Evolutionary conservation across 2,888 invertebrate species (phyloP).

Genomic region (Antitype chi): DNA sequence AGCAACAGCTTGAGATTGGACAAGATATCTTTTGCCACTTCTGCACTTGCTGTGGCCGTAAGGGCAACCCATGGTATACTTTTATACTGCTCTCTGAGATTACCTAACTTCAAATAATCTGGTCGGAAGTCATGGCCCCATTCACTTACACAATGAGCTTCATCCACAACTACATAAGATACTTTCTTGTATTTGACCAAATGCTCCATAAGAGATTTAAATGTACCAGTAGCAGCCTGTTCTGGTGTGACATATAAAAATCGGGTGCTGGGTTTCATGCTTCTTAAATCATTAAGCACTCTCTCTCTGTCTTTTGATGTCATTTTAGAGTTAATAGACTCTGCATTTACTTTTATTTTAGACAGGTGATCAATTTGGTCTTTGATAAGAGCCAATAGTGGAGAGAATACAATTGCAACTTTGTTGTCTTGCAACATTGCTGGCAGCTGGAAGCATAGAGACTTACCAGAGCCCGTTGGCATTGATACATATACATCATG

Average conservation of each 20-base stretch:
- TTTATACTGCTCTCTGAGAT: slow-evolving; percentile 89
- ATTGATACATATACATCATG: slow-evolving; percentile 98
- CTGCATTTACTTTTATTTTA: slow-evolving; percentile 94
- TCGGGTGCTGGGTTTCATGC: slow-evolving; percentile 93
- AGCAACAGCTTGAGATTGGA: slow-evolving; percentile 92
- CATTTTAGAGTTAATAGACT: slow-evolving; percentile 98
- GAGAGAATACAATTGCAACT: slow-evolving; percentile 98
- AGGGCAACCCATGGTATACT: slow-evolving; percentile 96
- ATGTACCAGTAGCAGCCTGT: slow-evolving; percentile 95
- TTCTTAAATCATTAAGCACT: slow-evolving; percentile 94
- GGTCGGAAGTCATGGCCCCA: slow-evolving; percentile 99
- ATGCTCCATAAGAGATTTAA: slow-evolving; percentile 92
- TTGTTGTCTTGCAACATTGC: slow-evolving; percentile 95
- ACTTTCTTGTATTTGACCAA: slow-evolving; percentile 94
- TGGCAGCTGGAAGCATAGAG: slow-evolving; percentile 98
- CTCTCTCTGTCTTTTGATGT: slow-evolving; percentile 93
- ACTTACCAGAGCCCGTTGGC: slow-evolving; percentile 99
- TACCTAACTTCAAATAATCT: slow-evolving; percentile 97
- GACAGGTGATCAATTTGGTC: slow-evolving; percentile 98
- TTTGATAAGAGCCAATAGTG: slow-evolving; percentile 98
- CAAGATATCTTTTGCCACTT: slow-evolving; percentile 96
- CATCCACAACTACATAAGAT: slow-evolving; percentile 98
- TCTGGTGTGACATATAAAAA: slow-evolving; percentile 99
- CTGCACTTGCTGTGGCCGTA: slow-evolving; percentile 97
- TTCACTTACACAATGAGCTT: slow-evolving; percentile 99